A percentile compares a stretch with the other conserved stretches of the same genome.
These are phyloP conservation scores for Porites cylindrica DNA, from an alignment of 92 coral and sea anemone species.

Conservation along the genomic window DNA sequence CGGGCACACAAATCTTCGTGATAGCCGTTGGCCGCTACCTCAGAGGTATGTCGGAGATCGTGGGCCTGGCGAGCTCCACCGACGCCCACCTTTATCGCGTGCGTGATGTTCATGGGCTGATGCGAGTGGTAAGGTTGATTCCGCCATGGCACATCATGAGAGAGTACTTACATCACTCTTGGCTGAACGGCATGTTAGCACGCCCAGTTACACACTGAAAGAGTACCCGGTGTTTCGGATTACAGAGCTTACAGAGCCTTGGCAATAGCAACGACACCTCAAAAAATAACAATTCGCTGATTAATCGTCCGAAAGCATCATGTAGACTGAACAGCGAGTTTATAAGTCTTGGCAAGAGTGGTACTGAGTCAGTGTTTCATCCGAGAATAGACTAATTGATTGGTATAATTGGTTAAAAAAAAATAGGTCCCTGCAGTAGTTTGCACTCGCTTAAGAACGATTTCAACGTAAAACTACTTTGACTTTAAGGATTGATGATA, in stretches of 20 bases:
- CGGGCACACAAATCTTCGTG: conserved; percentile 82
- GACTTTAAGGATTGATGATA: too few species aligned
- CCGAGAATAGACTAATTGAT: too few species aligned
- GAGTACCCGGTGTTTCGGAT: background rate
- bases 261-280: background rate
- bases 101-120: conserved; percentile 39
- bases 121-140: conserved; percentile 60
- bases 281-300: too few species aligned
- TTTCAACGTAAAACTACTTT: too few species aligned
- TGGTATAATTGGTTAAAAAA: too few species aligned
- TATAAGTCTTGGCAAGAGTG: too few species aligned
- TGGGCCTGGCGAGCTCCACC: conserved; percentile 84
- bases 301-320: too few species aligned
- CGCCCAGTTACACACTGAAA: background rate
- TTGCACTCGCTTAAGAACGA: too few species aligned
- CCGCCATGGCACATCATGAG: conserved; percentile 70
- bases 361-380: too few species aligned
- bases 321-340: too few species aligned
- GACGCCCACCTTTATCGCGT: conserved; percentile 88
- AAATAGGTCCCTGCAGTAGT: too few species aligned
- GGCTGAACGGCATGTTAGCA: conserved; percentile 69
- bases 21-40: conserved; percentile 86
- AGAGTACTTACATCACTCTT: conserved; percentile 44
- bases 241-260: background rate
- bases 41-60: conserved; percentile 85